A percentile compares a stretch with the other conserved stretches of the same genome.
These are phyloP conservation scores for Spizaetus ornatus DNA, from an alignment of 2,113 vertebrate genomes.

Conservation along the genomic window DNA sequence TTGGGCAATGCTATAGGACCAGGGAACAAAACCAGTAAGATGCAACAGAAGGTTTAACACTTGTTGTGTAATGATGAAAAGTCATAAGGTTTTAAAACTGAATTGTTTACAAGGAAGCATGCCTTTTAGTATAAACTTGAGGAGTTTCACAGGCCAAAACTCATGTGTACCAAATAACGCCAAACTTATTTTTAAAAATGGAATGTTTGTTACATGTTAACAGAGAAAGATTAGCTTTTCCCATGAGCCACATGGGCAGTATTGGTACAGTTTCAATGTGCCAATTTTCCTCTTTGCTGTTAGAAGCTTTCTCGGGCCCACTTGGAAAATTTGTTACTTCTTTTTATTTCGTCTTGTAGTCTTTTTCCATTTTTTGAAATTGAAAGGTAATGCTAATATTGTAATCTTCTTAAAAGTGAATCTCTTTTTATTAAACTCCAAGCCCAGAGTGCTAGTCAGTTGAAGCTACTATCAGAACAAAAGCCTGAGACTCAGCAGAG, in stretches of 20 bases:
- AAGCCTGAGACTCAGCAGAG: neutral
- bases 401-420: neutral
- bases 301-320: neutral
- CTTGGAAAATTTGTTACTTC: neutral
- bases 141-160: neutral
- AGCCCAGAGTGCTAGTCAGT: neutral
- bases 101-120: neutral
- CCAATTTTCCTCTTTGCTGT: neutral
- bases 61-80: neutral
- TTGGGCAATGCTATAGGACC: accelerated
- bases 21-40: neutral
- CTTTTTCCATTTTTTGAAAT: neutral
- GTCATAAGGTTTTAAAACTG: neutral
- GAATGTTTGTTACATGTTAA: neutral
- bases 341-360: neutral
- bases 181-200: neutral
- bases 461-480: neutral
- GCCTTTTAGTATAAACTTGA: neutral
- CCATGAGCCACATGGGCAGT: neutral
- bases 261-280: neutral
- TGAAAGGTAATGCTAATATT: neutral
- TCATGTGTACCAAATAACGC: neutral
- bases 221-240: neutral
- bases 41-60: neutral
- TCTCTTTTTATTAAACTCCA: neutral